Conservation (phyloP, 2,888 invertebrate genomes). For the Prosopocoilus inquinatus region DNA sequence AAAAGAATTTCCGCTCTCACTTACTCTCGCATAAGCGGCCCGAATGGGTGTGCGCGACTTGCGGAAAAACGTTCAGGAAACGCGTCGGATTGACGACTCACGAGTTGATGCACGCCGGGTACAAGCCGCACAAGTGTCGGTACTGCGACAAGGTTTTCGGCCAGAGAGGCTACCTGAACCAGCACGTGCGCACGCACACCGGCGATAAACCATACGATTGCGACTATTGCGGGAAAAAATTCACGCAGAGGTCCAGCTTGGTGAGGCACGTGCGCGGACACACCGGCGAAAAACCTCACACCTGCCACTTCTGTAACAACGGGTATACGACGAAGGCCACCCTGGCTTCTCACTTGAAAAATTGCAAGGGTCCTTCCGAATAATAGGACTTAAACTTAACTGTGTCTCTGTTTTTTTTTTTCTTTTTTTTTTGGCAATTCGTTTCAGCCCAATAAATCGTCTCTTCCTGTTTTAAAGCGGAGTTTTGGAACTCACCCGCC, state of each 20-base stretch:
- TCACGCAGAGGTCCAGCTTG: background rate
- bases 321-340: slow-evolving; percentile 17
- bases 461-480: too few species aligned
- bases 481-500: too few species aligned
- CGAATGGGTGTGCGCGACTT: too few species aligned
- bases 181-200: slow-evolving; percentile 72
- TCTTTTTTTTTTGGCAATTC: too few species aligned
- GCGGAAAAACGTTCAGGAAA: too few species aligned
- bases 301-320: too few species aligned
- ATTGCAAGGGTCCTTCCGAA: background rate
- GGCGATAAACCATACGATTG: slow-evolving; percentile 62
- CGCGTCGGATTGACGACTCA: slow-evolving; percentile 59
- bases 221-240: slow-evolving; percentile 65
- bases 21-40: too few species aligned
- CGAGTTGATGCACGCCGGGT: slow-evolving; percentile 56
- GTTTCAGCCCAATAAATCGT: too few species aligned
- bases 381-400: too few species aligned
- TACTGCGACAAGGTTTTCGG: slow-evolving; percentile 64
- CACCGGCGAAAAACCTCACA: slow-evolving; percentile 59
- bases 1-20: too few species aligned
- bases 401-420: too few species aligned
- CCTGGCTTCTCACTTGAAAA: slow-evolving; percentile 36
- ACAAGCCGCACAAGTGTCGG: slow-evolving; percentile 61
- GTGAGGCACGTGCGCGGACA: slow-evolving; percentile 52
- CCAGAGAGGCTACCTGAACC: too few species aligned